A percentile compares a stretch with the other conserved stretches of the same genome.
phyloP scores from a whole-genome alignment of 1,140 invertebrate species.

The Brachionus plicatilis region DNA sequence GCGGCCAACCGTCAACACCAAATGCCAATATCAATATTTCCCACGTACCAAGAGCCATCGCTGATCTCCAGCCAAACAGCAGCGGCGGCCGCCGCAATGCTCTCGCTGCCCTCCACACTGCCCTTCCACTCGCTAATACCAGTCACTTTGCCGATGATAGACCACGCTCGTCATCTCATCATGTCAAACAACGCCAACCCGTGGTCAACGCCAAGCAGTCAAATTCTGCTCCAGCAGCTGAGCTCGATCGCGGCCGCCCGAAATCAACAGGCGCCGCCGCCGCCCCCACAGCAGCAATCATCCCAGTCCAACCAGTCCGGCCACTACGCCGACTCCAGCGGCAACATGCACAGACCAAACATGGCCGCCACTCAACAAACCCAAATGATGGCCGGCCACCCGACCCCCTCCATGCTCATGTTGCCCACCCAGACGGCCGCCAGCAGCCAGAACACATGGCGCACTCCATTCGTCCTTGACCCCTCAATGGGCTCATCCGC shows the following conservation, averaged over 20 bases:
- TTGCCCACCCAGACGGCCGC: background rate
- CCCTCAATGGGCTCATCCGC: slow-evolving; percentile 18
- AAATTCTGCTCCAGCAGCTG: background rate
- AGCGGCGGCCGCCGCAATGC: slow-evolving; percentile 31
- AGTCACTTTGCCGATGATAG: slow-evolving; percentile 34
- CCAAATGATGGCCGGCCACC: background rate
- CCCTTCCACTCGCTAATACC: slow-evolving; percentile 34
- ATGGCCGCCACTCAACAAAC: background rate
- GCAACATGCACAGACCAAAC: background rate
- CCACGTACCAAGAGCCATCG: slow-evolving; percentile 16
- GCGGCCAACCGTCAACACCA: slow-evolving; percentile 14
- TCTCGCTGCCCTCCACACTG: background rate
- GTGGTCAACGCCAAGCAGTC: background rate
- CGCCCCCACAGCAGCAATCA: background rate
- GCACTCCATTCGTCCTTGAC: slow-evolving; percentile 32
- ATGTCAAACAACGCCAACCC: slow-evolving; percentile 7
- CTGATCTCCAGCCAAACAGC: slow-evolving; percentile 5
- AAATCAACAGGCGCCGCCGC: background rate
- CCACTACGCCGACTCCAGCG: background rate
- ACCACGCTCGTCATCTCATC: slow-evolving; percentile 28
- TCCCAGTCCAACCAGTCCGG: background rate
- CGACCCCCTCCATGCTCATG: background rate
- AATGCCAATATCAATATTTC: slow-evolving; percentile 36
- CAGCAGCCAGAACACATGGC: slow-evolving; percentile 6
- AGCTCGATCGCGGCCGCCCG: background rate